Base-by-base conservation (phyloP, 2,888 invertebrate species). In the Cryptocheilus praepositus region DNA sequence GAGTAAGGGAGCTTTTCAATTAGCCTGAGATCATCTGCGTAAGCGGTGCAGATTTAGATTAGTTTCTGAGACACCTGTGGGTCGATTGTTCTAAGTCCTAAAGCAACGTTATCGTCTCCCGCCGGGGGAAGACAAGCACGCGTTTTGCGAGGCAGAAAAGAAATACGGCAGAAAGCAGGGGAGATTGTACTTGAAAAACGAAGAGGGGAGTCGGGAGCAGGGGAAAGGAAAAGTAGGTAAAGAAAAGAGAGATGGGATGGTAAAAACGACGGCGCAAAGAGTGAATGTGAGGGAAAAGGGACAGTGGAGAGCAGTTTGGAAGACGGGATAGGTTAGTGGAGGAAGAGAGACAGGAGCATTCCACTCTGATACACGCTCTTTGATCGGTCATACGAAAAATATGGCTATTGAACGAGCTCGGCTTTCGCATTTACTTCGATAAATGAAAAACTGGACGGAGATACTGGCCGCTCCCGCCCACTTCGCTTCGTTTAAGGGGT, bases 331-430 rank as follows among this genome's bases (percentile, higher is more conserved):
- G 25, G 21, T 3, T 13, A 25, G 22, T 25, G 15, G 11, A n/a
- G 45, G 18, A 28, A 16, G 45, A 22, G 58, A 36, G 56, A 19
- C 5, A 28, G 49, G 44, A 51, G 13, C 36, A 36, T 36, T 11
- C 36, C 11, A 8, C 36, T 36, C 45, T 18, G 45, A 19, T 15
- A 43, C 44, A 15, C 49, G 28, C 53, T 64, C 80, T 84, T 85
- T 84, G 83, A 85, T 77, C 81, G 67, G 58, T 67, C 73, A 71
- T 71, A 74, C 77, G 77, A 70, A 70, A 79, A 82, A 81, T 71
- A 81, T 77, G 78, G 76, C 80, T 74, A 81, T 81, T 82, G 80
- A 83, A 76, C 75, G 66, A 63, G 57, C 67, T 51, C 67, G 62
- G 72, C 73, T 77, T 81, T 74, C 63, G 72, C 73, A 76, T 80